phyloP scores from a whole-genome alignment of 2,113 vertebrate species.

The Fregetta grallaria region DNA sequence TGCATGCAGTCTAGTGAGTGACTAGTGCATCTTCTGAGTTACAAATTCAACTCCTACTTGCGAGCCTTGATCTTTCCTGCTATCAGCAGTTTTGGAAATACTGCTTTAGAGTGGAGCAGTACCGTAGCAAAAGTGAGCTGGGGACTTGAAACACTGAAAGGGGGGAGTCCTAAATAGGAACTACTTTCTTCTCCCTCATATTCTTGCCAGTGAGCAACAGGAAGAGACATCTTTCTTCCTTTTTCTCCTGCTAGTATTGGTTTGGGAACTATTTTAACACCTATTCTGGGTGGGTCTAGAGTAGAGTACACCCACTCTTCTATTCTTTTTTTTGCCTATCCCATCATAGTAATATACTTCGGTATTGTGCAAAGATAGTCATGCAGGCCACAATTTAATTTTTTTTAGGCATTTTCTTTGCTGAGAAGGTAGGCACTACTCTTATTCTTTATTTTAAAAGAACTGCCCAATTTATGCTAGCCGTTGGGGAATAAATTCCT shows the following conservation, averaged over 20 bases:
- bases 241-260: neutral
- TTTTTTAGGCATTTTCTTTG: neutral
- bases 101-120: neutral
- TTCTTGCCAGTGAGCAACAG: neutral
- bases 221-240: neutral
- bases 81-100: neutral
- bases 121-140: neutral
- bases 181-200: neutral
- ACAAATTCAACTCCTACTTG: neutral
- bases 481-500: neutral
- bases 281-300: neutral
- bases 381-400: neutral
- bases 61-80: neutral
- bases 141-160: neutral
- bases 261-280: neutral
- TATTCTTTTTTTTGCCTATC: neutral
- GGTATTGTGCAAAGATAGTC: neutral
- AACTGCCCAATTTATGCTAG: neutral
- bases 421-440: neutral
- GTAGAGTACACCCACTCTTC: neutral
- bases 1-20: neutral
- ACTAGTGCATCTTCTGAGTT: neutral
- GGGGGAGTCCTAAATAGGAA: neutral
- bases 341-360: neutral
- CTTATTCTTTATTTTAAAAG: neutral